These are phyloP conservation scores for Hyposoter didymator DNA, from an alignment of 2,888 invertebrate species.

Conservation along the genomic window DNA sequence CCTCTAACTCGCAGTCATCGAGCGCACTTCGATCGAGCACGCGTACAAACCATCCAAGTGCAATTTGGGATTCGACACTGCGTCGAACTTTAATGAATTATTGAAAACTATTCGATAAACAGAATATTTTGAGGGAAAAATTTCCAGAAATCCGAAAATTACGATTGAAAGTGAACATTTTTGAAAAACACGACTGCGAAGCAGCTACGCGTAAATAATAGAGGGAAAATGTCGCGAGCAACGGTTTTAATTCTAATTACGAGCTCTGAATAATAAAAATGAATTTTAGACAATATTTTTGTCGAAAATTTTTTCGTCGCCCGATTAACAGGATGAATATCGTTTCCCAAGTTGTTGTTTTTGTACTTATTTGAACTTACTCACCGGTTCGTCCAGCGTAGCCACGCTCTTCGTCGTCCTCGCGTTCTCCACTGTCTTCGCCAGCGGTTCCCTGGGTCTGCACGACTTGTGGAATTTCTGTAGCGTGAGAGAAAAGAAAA, in stretches of 20 bases:
- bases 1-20: too few species aligned
- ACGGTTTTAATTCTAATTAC: not conserved
- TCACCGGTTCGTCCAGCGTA: conserved; percentile 90
- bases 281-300: not conserved
- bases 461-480: conserved; percentile 92
- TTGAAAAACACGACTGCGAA: too few species aligned
- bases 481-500: conserved; percentile 70
- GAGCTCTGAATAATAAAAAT: not conserved
- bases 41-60: too few species aligned
- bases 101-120: too few species aligned
- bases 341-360: conserved; percentile 29
- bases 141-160: too few species aligned
- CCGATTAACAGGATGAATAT: not conserved
- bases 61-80: too few species aligned
- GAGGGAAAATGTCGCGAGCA: not conserved
- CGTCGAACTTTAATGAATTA: too few species aligned
- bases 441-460: conserved; percentile 87
- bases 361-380: conserved; percentile 86
- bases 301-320: not conserved
- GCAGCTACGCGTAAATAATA: too few species aligned
- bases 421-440: conserved; percentile 81
- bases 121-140: too few species aligned
- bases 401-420: conserved; percentile 87
- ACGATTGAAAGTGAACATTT: too few species aligned
- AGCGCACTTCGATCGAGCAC: too few species aligned